Evolutionary conservation across 2,797 vertebrate genomes (phyloP).

Genomic region (Oreochromis mossambicus): DNA sequence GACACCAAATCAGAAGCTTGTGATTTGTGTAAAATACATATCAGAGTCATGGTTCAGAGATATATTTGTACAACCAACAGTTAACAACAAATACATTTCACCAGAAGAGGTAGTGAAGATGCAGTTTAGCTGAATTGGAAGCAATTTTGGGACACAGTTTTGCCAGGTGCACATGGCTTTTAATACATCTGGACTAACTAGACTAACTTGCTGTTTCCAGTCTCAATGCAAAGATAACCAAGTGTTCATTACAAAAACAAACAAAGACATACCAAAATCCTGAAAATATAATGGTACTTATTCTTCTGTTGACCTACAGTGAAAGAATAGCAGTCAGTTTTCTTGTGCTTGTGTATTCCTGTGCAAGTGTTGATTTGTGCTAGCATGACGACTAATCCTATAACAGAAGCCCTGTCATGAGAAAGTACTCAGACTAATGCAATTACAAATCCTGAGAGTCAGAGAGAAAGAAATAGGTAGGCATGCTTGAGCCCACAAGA

Average conservation of each 20-base stretch:
- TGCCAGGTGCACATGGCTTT: neutral
- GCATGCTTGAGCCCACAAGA: neutral
- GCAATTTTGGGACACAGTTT: neutral
- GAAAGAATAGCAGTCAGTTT: neutral
- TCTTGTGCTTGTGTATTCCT: neutral
- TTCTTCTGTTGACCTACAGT: neutral
- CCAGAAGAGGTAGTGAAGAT: neutral
- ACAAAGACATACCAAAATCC: neutral
- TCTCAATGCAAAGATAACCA: neutral
- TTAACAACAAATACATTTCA: neutral
- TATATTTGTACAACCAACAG: neutral
- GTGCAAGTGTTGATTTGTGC: neutral
- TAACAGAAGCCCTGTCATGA: conserved; percentile 29
- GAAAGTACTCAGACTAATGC: conserved; percentile 45
- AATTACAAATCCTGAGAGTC: neutral
- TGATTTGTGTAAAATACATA: neutral
- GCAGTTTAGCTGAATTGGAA: neutral
- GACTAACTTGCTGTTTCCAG: neutral
- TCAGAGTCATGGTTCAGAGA: neutral
- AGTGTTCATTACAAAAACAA: neutral
- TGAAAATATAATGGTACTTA: neutral
- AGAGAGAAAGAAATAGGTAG: neutral
- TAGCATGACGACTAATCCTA: conserved; percentile 28
- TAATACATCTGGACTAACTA: neutral
- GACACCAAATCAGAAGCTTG: neutral